Evolutionary conservation across 2,797 vertebrate species (phyloP).

Genomic region (Cyprinella venusta): DNA sequence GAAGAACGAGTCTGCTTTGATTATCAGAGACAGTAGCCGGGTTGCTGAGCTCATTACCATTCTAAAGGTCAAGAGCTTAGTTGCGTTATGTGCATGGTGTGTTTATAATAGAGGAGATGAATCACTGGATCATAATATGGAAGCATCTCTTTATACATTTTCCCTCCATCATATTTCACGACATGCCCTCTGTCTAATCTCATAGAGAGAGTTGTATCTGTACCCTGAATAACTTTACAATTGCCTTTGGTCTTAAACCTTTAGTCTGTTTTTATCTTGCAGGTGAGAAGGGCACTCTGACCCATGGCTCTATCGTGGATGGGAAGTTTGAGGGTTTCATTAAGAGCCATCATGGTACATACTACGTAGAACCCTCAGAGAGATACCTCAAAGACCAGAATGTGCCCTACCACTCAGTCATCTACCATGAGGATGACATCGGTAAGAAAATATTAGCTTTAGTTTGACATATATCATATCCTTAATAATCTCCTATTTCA

Average conservation of each 20-base stretch:
- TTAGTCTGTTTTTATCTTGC: constrained; percentile 53
- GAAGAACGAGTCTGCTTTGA: constrained; percentile 27
- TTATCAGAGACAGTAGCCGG: constrained; percentile 36
- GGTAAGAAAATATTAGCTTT: constrained; percentile 78
- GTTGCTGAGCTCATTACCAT: constrained; percentile 45
- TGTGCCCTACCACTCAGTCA: constrained; percentile 92
- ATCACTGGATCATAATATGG: constrained; percentile 16
- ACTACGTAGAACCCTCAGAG: constrained; percentile 94
- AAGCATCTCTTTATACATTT: constrained; percentile 20
- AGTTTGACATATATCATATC: neutral
- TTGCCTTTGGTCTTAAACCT: neutral
- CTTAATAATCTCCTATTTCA: neutral
- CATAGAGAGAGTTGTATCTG: neutral
- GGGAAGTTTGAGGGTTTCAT: constrained; percentile 98
- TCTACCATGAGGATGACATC: constrained; percentile 97
- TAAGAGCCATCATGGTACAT: constrained; percentile 88
- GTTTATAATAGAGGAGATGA: constrained; percentile 24
- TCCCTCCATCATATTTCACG: neutral
- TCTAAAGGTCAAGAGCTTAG: constrained; percentile 52
- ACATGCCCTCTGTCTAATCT: neutral
- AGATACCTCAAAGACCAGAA: constrained; percentile 87
- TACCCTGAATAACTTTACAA: constrained; percentile 1
- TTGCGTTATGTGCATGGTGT: neutral
- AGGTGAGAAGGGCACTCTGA: constrained; percentile 92
- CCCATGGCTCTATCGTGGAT: constrained; percentile 91